Evolutionary conservation across 1,140 invertebrate species (phyloP).

Genomic region (Trigoniulus corallinus): DNA sequence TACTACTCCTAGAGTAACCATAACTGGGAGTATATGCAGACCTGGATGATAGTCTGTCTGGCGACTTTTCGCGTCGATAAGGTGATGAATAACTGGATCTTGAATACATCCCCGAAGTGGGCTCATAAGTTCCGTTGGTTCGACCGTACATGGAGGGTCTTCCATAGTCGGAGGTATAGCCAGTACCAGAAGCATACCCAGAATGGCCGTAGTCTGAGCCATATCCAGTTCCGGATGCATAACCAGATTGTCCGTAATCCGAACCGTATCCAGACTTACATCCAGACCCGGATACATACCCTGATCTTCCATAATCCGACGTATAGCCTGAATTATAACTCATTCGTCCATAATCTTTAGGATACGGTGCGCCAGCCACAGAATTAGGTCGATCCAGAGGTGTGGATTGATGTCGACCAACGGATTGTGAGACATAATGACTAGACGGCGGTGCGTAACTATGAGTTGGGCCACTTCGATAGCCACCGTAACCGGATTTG

Average conservation of each 20-base stretch:
- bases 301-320: not conserved
- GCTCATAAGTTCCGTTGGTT: constrained; percentile 2
- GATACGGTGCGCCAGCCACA: not conserved
- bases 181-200: constrained; percentile 9
- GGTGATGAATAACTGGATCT: not conserved
- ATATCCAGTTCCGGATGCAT: constrained; percentile 9
- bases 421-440: not conserved
- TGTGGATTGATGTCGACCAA: not conserved
- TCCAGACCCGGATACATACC: not conserved
- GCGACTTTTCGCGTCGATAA: not conserved
- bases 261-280: constrained; percentile 12
- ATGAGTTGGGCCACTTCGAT: not conserved
- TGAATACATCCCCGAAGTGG: not conserved
- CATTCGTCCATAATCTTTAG: not conserved
- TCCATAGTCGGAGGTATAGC: constrained; percentile 11
- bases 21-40: not conserved
- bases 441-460: not conserved
- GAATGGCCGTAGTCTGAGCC: constrained; percentile 12
- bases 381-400: not conserved
- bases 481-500: too few species aligned
- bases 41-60: not conserved
- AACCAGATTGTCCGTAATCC: constrained; percentile 10
- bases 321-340: not conserved
- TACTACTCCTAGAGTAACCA: not conserved
- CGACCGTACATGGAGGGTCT: not conserved